Percentiles rank a stretch among this genome's conserved stretches.
Evolutionary conservation across 2,888 invertebrate genomes (phyloP).

Genomic region (Leptura quadrifasciata): DNA sequence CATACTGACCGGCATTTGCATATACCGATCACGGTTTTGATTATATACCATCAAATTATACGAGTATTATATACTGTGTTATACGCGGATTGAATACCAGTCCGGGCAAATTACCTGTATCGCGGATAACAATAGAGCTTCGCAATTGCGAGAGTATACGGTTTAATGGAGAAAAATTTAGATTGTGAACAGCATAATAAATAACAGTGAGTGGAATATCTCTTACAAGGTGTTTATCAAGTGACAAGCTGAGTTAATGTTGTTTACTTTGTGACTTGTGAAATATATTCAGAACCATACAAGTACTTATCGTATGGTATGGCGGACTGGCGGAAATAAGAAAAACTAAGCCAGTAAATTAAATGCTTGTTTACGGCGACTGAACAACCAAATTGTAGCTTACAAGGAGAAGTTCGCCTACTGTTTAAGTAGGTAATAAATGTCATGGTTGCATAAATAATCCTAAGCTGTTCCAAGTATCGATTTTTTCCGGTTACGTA

Average conservation of each 20-base stretch:
- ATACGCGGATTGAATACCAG: constrained; percentile 31
- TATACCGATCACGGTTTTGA: constrained; percentile 52
- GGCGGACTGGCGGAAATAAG: background rate
- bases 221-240: constrained; percentile 6
- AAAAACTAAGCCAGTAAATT: background rate
- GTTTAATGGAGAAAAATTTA: background rate
- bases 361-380: background rate
- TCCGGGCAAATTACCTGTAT: constrained; percentile 27
- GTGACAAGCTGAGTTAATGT: background rate
- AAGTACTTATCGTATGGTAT: background rate
- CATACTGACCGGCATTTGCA: constrained; percentile 51
- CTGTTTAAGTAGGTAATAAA: too few relatives aligned
- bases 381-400: background rate
- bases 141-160: background rate
- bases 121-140: constrained; percentile 27
- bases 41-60: constrained; percentile 49
- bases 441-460: too few relatives aligned
- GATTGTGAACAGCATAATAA: constrained; percentile 10
- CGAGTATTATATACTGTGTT: constrained; percentile 37
- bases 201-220: constrained; percentile 20
- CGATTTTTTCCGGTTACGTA: too few relatives aligned
- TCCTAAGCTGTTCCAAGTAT: too few relatives aligned
- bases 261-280: background rate
- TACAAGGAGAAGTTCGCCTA: too few relatives aligned
- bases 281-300: background rate